Base-by-base conservation (phyloP, 2,113 vertebrate species). In the Cebidichthys violaceus region DNA sequence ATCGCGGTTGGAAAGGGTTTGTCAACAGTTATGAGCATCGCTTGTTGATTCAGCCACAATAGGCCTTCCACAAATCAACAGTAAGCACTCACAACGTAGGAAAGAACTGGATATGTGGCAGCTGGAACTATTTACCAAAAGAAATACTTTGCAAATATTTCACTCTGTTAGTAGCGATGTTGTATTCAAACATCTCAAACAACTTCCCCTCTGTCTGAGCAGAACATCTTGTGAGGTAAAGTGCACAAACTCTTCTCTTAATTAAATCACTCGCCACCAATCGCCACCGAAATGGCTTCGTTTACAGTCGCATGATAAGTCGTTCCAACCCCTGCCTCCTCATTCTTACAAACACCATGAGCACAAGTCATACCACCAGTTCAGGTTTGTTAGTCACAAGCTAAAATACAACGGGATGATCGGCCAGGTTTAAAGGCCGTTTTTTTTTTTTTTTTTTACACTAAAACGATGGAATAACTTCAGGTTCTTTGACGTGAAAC, bases 191-290 rank as follows among this genome's bases (percentile, higher is more conserved):
- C 73, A 75, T 86, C 60, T 79, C 60, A 54, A 91, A 85, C 74
- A 81, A 88, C 60, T 78, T 55, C 74, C 70, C 45, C 33, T 24
- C 71, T 33, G 87, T 64, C 75, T 75, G 77, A 87, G 87, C 74
- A 86, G 83, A 88, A 77, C 70, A 87, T 78, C 83, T 71, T 18
- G 84, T 87, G 91, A 90, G 89, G 90, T 92, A 91, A 94, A 93
- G 91, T 88, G 89, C 81, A 84, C 82, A 81, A 84, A 83, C 71
- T 54, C 83, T 74, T 67, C 22, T 77, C 67, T 66, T 27, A 24
- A 60, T 66, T 54, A 54, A 75, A 83, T 69, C 50, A 9, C 62
- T 81, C 31, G 73, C 65, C 70, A 57, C 39, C 72, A 62, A 62
- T 69, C 68, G 41, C 52, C 57, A 71, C 18, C 52, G 74, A 78